These are phyloP conservation scores for Zoanthus solanderi DNA, from an alignment of 92 coral and sea anemone genomes.

Conservation along the genomic window DNA sequence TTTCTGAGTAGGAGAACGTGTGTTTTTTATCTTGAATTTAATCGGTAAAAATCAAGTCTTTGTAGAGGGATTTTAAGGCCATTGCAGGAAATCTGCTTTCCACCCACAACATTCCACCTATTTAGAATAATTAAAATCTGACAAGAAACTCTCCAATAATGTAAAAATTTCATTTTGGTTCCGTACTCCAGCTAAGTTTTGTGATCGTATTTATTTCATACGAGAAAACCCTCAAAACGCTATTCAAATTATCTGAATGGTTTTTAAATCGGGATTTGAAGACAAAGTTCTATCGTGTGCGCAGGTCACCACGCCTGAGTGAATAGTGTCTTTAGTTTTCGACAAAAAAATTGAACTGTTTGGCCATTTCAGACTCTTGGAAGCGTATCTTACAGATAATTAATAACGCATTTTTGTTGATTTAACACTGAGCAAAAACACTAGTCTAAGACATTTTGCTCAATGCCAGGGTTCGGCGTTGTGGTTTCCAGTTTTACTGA, in stretches of 20 bases:
- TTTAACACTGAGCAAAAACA: too few relatives aligned
- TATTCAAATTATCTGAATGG: background rate
- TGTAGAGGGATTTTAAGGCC: background rate
- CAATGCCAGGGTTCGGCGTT: too few relatives aligned
- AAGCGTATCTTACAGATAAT: too few relatives aligned
- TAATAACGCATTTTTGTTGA: too few relatives aligned
- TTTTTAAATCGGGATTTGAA: background rate
- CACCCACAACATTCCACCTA: background rate
- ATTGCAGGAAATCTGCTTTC: background rate
- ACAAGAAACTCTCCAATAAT: background rate
- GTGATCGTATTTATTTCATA: background rate
- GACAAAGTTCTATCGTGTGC: background rate
- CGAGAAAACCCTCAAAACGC: background rate
- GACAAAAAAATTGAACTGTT: too few relatives aligned
- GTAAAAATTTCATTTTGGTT: background rate
- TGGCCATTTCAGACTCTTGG: too few relatives aligned
- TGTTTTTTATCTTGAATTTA: background rate
- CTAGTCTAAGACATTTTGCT: too few relatives aligned
- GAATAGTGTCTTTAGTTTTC: too few relatives aligned
- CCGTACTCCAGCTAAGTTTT: background rate
- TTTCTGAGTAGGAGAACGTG: background rate
- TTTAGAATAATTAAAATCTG: background rate
- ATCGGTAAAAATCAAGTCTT: slow-evolving; percentile 14
- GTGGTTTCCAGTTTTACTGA: too few relatives aligned
- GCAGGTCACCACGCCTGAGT: too few relatives aligned